phyloP scores from a whole-genome alignment of 1,140 invertebrate genomes.

The Lethrus apterus region DNA sequence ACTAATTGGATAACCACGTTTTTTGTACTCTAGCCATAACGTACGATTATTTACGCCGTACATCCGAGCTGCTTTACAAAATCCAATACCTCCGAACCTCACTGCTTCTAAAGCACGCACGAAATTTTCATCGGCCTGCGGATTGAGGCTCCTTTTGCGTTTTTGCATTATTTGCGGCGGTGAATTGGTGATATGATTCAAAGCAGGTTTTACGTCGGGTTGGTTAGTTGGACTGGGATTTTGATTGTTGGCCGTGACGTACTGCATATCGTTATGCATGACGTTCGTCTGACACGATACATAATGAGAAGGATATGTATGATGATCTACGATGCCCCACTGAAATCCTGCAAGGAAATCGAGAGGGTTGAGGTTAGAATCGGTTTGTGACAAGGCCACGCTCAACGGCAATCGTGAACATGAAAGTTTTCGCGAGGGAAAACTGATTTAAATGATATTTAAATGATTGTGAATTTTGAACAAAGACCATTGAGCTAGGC shows the following conservation, averaged over 20 bases:
- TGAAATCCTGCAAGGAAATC: conserved; percentile 54
- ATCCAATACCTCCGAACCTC: conserved; percentile 71
- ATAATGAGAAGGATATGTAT: conserved; percentile 47
- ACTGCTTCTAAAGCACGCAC: conserved; percentile 70
- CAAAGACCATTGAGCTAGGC: conserved; percentile 33
- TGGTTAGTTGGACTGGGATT: conserved; percentile 11
- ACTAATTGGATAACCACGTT: conserved; percentile 69
- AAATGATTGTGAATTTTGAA: conserved; percentile 8
- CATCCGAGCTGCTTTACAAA: conserved; percentile 73
- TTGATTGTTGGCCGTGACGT: conserved; percentile 19
- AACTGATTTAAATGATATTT: conserved; percentile 10
- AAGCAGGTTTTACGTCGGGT: conserved; percentile 26
- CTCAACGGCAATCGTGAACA: conserved; percentile 39
- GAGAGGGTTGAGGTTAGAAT: conserved; percentile 7
- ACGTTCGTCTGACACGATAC: conserved; percentile 40
- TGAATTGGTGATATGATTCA: conserved; percentile 33
- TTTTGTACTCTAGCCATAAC: conserved; percentile 76
- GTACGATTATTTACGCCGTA: conserved; percentile 78
- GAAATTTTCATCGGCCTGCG: conserved; percentile 72
- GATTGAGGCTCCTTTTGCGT: conserved; percentile 57
- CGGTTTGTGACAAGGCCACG: conserved; percentile 28
- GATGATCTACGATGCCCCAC: conserved; percentile 63
- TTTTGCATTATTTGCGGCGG: conserved; percentile 40
- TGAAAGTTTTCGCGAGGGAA: conserved; percentile 15
- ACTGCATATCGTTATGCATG: conserved; percentile 11